These are phyloP conservation scores for Triplophysa siluroides DNA, from an alignment of 2,113 vertebrate species.

Conservation along the genomic window DNA sequence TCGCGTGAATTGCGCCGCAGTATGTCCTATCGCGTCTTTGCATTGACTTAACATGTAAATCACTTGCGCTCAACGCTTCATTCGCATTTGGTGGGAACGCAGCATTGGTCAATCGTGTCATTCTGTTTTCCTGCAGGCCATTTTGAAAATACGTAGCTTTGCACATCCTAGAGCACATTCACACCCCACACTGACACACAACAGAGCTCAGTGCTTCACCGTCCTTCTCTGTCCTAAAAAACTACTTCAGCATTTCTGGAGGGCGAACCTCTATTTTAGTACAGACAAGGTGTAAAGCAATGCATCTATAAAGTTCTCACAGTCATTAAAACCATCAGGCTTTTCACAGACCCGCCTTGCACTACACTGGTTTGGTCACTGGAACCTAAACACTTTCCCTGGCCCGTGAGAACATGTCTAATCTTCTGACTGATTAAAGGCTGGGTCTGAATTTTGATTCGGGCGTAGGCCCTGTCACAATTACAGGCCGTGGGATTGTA, in stretches of 20 bases:
- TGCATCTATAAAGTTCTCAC: slow-evolving; percentile 20
- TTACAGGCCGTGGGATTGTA: slow-evolving; percentile 39
- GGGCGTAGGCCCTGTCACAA: slow-evolving; percentile 39
- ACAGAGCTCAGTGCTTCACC: background rate
- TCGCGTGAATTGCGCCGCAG: no score
- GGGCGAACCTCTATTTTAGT: slow-evolving; percentile 12
- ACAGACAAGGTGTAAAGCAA: background rate
- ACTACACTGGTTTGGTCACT: slow-evolving; percentile 14
- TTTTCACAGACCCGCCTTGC: slow-evolving; percentile 26
- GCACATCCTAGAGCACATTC: no score
- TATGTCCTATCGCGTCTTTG: no score
- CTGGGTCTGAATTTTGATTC: slow-evolving; percentile 41
- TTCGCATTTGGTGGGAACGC: no score
- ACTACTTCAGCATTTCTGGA: background rate
- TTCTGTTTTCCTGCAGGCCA: no score
- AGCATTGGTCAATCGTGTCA: no score
- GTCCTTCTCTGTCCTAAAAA: background rate
- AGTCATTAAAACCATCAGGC: slow-evolving; percentile 15
- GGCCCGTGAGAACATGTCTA: slow-evolving; percentile 27
- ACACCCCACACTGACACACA: background rate
- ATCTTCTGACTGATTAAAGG: slow-evolving; percentile 53
- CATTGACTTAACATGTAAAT: no score
- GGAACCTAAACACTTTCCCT: background rate
- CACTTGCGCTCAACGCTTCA: no score
- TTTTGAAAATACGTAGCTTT: no score